These are phyloP conservation scores for Malthinus flaveolus DNA, from an alignment of 2,888 invertebrate species.

Conservation along the genomic window DNA sequence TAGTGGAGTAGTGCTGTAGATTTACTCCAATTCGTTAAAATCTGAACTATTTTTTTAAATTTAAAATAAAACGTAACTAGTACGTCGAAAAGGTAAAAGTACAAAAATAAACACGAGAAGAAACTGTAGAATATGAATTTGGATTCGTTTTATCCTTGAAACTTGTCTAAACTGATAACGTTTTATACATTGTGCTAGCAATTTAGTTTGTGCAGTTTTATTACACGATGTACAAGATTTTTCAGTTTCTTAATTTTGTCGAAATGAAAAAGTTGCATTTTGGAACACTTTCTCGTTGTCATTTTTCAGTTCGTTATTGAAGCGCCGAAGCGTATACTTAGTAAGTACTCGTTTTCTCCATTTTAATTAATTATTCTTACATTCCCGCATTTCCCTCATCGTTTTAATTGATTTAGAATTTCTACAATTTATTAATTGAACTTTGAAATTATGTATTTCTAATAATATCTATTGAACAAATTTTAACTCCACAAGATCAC, in stretches of 20 bases:
- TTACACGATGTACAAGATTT: constrained; percentile 9
- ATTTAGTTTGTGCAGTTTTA: constrained; percentile 8
- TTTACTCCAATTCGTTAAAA: neutral
- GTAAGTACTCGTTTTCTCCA: too few relatives aligned
- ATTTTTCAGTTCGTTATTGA: neutral
- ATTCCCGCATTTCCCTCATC: too few relatives aligned
- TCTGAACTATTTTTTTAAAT: neutral
- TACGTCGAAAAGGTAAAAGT: too few relatives aligned
- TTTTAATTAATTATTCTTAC: too few relatives aligned
- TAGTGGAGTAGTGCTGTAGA: constrained; percentile 12
- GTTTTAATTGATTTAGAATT: too few relatives aligned
- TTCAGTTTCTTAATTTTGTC: neutral
- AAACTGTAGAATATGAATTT: constrained; percentile 22
- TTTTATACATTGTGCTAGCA: constrained; percentile 8
- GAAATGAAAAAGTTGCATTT: neutral
- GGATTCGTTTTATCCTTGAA: constrained; percentile 20
- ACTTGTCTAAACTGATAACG: constrained; percentile 20
- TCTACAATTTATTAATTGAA: too few relatives aligned
- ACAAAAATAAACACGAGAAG: neutral
- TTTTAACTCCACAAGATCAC: too few relatives aligned
- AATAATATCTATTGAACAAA: too few relatives aligned
- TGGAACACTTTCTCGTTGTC: neutral
- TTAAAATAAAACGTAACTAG: neutral
- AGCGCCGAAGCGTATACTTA: too few relatives aligned
- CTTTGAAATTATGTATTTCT: too few relatives aligned